Evolutionary conservation across 2,888 invertebrate species (phyloP).

Genomic region (Gasteruption jaculator): DNA sequence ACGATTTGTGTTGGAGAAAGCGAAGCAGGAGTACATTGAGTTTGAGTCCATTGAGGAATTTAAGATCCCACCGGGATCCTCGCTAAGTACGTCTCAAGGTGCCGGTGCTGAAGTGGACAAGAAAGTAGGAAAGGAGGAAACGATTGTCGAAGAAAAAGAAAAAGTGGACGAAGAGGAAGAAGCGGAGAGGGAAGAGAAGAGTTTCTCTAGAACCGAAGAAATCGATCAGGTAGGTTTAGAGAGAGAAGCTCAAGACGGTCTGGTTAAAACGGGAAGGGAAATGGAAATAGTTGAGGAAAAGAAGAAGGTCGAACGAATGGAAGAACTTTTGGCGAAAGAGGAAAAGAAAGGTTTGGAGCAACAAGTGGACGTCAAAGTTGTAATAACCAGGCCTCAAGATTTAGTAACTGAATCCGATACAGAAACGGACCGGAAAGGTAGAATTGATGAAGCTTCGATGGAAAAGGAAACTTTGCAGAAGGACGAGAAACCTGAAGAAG

Average conservation of each 20-base stretch:
- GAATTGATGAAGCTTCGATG: background rate
- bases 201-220: no score
- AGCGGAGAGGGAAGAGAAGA: background rate
- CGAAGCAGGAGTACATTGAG: conserved; percentile 25
- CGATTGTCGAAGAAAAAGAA: background rate
- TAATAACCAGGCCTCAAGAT: no score
- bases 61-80: no score
- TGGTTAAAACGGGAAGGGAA: no score
- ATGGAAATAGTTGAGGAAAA: no score
- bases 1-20: conserved; percentile 38
- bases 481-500: conserved; percentile 1
- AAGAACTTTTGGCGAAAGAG: background rate
- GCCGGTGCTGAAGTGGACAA: conserved; percentile 9
- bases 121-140: conserved; percentile 8
- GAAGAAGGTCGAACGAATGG: no score
- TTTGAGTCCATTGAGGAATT: background rate
- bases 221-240: no score
- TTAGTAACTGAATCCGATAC: no score
- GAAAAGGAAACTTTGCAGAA: background rate
- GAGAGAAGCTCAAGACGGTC: no score
- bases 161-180: background rate
- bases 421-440: background rate
- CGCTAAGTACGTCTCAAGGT: background rate
- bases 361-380: no score
- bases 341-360: no score